phyloP scores from a whole-genome alignment of 2,113 vertebrate species.

The Scytalopus superciliaris region DNA sequence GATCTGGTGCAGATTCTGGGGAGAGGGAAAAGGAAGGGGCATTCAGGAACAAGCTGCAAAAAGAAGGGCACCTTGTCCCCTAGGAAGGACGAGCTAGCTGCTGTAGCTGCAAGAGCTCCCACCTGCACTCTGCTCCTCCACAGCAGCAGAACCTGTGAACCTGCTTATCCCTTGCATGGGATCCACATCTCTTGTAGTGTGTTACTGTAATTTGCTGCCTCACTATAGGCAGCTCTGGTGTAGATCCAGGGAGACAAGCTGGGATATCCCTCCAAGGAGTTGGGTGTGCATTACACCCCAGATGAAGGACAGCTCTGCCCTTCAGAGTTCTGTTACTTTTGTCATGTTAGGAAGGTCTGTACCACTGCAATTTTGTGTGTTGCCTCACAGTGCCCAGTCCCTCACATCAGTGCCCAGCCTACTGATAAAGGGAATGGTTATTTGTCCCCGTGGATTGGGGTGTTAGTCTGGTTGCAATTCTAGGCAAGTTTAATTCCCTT shows the following conservation, averaged over 20 bases:
- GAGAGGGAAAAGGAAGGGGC: background rate
- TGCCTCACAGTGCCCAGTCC: background rate
- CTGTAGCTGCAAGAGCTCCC: background rate
- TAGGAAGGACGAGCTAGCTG: background rate
- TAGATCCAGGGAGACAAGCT: background rate
- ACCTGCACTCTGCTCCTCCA: background rate
- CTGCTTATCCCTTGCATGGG: fast-evolving
- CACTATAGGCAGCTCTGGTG: background rate
- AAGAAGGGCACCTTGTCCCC: background rate
- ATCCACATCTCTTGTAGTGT: background rate
- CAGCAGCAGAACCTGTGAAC: background rate
- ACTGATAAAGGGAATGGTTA: background rate
- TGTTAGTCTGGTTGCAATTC: background rate
- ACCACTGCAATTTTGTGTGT: background rate
- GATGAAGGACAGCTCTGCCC: background rate
- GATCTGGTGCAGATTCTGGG: background rate
- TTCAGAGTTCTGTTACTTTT: background rate
- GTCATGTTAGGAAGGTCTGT: background rate
- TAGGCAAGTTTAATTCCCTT: background rate
- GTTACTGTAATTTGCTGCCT: background rate
- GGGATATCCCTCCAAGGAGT: fast-evolving
- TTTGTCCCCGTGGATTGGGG: background rate
- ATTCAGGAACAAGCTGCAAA: background rate
- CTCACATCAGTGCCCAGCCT: background rate
- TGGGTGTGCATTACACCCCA: background rate